These are phyloP conservation scores for Aporophyla lueneburgensis DNA, from an alignment of 2,888 invertebrate genomes.

Conservation along the genomic window DNA sequence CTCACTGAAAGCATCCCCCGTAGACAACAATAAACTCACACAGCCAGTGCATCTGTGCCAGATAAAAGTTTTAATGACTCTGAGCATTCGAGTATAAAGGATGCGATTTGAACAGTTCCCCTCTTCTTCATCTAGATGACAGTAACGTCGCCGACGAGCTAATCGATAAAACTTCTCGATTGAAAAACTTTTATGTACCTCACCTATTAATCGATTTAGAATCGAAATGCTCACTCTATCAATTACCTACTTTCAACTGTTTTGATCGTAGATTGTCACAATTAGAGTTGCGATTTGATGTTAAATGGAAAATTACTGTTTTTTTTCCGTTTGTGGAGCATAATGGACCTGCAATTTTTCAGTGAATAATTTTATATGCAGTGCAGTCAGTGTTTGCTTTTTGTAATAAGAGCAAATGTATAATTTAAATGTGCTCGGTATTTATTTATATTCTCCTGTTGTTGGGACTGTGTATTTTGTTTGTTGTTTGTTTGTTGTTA, in stretches of 20 bases:
- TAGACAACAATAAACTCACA: constrained; percentile 79
- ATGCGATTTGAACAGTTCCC: constrained; percentile 72
- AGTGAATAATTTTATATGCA: constrained; percentile 43
- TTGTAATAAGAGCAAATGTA: constrained; percentile 47
- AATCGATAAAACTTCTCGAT: constrained; percentile 82
- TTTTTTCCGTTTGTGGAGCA: constrained; percentile 21
- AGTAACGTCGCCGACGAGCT: constrained; percentile 71
- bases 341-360: constrained; percentile 33
- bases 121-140: constrained; percentile 74
- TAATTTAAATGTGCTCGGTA: constrained; percentile 44
- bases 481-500: constrained; percentile 20
- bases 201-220: constrained; percentile 71
- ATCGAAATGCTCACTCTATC: constrained; percentile 59
- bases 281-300: constrained; percentile 24
- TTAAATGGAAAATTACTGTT: constrained; percentile 30
- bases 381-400: constrained; percentile 43
- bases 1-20: constrained; percentile 76
- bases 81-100: constrained; percentile 78
- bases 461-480: constrained; percentile 19
- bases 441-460: constrained; percentile 47
- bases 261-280: constrained; percentile 36
- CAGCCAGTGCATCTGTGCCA: constrained; percentile 79
- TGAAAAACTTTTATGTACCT: constrained; percentile 76
- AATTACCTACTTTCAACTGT: constrained; percentile 52
- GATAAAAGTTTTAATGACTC: constrained; percentile 85